Base-by-base conservation (phyloP, 2,888 invertebrate genomes). In the Harpalus rufipes region DNA sequence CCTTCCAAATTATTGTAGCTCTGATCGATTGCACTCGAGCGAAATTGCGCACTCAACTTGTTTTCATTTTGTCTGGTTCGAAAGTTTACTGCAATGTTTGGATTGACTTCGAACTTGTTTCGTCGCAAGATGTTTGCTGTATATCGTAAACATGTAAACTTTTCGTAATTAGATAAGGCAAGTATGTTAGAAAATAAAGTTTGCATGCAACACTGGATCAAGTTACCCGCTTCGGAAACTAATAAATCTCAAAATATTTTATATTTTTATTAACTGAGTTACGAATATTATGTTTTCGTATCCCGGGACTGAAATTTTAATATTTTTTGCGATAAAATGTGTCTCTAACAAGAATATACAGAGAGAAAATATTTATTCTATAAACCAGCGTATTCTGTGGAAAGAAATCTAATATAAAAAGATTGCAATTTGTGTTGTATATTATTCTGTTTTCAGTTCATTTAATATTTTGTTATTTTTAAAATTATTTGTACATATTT, bases 131-230 rank as follows among this genome's bases (percentile, higher is more conserved):
- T 68, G 68, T 68, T 68, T 39, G 68, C 68, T 39, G 68, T 74
- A 74, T 16, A 74, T 44, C 72, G 72, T 74, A 44, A 74, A 74
- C 72, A 44, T 74, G 72, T 74, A 74, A 74, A 74, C 44, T 74
- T 74, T 74, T 74, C 72, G 18, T 74, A 44, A 74, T 74, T 74
- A 74, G 44, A 74, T 74, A 74, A 74, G 44, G 72, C 72, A 74
- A 74, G 41, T 74, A 74, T 74, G 72, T 74, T 16, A 74, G 18
- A 41, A 41, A 74, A 74, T 74, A 44, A 74, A 44, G 18, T 74
- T 74, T 74, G 44, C 72, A 74, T 74, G 39, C 68, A 68, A 44
- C 44, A 74, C 12, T 51, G 41, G 72, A 74, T 74, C 44, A 44
- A 74, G 72, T 74, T 74, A 44, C 72, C 18, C 44, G 68, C 68